phyloP scores from a whole-genome alignment of 2,888 invertebrate genomes.

The Odontocolon sp. region DNA sequence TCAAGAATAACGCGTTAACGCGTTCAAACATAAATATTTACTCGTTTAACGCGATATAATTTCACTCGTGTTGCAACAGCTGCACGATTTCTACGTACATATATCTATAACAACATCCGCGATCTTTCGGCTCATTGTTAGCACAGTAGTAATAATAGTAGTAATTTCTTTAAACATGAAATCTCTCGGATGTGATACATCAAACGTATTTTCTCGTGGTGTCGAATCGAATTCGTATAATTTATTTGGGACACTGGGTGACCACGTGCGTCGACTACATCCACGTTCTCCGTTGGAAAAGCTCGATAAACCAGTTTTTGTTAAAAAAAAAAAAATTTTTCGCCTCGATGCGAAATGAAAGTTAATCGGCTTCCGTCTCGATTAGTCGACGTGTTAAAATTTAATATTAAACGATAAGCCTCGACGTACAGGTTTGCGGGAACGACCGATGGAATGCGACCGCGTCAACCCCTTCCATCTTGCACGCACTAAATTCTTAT shows the following conservation, averaged over 20 bases:
- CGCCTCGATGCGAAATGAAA: constrained; percentile 33
- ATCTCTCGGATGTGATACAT: not conserved
- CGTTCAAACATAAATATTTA: constrained; percentile 39
- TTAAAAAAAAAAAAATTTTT: not conserved
- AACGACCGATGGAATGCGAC: not conserved
- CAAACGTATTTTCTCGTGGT: constrained; percentile 2
- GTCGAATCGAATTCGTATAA: not conserved
- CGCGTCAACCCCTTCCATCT: not conserved
- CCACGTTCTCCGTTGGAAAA: constrained; percentile 29
- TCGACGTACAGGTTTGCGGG: not conserved
- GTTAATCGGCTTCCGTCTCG: constrained; percentile 11
- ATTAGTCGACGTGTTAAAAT: constrained; percentile 3
- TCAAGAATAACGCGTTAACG: not conserved
- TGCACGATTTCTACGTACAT: constrained; percentile 11
- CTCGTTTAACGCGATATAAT: constrained; percentile 20
- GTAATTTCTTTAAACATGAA: constrained; percentile 15
- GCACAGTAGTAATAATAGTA: constrained; percentile 8
- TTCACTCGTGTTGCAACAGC: constrained; percentile 53
- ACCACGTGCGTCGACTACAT: constrained; percentile 4
- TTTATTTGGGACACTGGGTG: constrained; percentile 8
- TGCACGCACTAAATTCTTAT: too few species aligned
- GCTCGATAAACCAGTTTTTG: constrained; percentile 27
- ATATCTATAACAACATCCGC: not conserved
- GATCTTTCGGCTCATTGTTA: constrained; percentile 16
- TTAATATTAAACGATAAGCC: constrained; percentile 12